Conservation (phyloP, 2,888 invertebrate species). For the Oscheius sp. region DNA sequence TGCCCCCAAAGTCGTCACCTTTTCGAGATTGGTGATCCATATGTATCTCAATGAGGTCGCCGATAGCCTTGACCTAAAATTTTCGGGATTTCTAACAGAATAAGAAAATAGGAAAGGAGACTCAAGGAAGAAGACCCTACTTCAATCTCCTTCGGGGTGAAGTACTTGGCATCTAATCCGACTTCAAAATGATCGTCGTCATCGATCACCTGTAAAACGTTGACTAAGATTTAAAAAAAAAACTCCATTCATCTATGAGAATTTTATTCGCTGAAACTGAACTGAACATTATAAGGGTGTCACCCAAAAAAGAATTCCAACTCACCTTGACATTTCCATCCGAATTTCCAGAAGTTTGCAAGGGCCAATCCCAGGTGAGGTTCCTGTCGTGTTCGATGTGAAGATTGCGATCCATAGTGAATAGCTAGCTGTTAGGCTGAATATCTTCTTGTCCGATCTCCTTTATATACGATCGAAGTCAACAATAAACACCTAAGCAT, state of each 20-base stretch:
- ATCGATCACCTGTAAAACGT: constrained; percentile 20
- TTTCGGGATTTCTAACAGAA: not conserved
- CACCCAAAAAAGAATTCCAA: not conserved
- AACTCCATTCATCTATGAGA: no score
- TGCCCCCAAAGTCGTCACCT: not conserved
- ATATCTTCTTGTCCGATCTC: not conserved
- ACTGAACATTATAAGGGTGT: no score
- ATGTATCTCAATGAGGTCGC: constrained; percentile 31
- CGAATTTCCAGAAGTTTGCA: not conserved
- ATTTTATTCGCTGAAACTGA: no score
- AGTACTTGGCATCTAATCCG: constrained; percentile 19
- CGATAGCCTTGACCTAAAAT: constrained; percentile 28
- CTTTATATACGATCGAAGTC: not conserved
- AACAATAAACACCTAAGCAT: no score
- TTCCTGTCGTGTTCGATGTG: constrained; percentile 6
- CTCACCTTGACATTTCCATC: constrained; percentile 10
- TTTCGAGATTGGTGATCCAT: constrained; percentile 20
- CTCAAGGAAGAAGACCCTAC: not conserved
- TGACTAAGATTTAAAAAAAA: no score
- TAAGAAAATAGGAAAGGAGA: not conserved
- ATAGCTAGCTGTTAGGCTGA: not conserved
- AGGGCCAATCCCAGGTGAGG: constrained; percentile 17
- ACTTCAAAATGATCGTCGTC: constrained; percentile 27
- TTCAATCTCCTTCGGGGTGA: constrained; percentile 29
- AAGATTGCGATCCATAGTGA: not conserved